Conservation (phyloP, 1,140 invertebrate genomes). For the Micrasema minimum region DNA sequence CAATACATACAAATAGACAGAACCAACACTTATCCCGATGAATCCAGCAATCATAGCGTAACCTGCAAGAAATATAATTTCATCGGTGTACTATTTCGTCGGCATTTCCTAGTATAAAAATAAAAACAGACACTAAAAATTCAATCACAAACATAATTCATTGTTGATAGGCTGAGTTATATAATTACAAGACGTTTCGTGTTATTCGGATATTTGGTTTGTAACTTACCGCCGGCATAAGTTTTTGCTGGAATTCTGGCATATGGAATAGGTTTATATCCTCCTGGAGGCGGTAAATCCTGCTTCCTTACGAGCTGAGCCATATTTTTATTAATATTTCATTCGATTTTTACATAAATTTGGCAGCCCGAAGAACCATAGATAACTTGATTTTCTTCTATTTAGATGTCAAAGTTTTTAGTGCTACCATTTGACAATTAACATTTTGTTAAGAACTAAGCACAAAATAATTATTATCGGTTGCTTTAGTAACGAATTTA, state of each 20-base stretch:
- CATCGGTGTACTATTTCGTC: no score
- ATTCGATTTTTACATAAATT: conserved; percentile 1
- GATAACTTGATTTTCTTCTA: no score
- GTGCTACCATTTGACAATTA: no score
- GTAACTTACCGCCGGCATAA: conserved; percentile 21
- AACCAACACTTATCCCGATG: conserved; percentile 69
- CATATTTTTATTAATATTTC: conserved; percentile 25
- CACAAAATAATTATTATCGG: no score
- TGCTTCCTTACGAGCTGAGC: conserved; percentile 69
- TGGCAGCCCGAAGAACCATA: background rate
- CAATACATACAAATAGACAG: conserved; percentile 70
- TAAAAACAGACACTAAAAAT: no score
- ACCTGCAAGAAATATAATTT: conserved; percentile 59
- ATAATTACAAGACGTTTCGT: background rate
- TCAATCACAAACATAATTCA: background rate
- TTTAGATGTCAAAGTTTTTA: no score
- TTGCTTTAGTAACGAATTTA: no score
- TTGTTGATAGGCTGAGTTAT: conserved; percentile 16
- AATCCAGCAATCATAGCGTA: conserved; percentile 70
- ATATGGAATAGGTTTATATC: conserved; percentile 80
- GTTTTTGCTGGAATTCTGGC: conserved; percentile 76
- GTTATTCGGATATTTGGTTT: no score
- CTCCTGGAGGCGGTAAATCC: conserved; percentile 87
- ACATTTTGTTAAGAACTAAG: no score
- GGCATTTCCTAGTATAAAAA: no score